A percentile compares a stretch with the other conserved stretches of the same genome.
Evolutionary conservation across 2,797 vertebrate genomes (phyloP).

Genomic region (Danio aesculapii): DNA sequence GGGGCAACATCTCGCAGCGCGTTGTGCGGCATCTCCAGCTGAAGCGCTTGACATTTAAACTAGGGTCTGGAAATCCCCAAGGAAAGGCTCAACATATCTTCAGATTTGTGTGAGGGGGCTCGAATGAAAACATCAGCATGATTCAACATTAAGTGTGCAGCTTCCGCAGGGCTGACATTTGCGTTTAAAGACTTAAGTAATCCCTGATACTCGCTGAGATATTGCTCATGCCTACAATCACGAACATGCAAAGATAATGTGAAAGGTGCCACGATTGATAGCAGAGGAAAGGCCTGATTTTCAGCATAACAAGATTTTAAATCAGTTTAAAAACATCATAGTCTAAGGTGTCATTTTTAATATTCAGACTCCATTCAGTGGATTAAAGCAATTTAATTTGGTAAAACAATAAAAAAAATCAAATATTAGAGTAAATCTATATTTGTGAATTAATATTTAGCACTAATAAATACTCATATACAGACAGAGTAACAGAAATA

Average conservation of each 20-base stretch:
- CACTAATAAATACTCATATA: background rate
- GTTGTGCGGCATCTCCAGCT: conserved; percentile 50
- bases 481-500: too few species aligned
- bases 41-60: conserved; percentile 65
- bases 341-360: too few species aligned
- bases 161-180: conserved; percentile 60
- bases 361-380: too few species aligned
- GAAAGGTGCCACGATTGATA: conserved; percentile 26
- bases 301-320: background rate
- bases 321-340: background rate
- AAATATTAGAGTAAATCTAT: background rate
- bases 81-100: conserved; percentile 51
- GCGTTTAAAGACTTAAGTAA: conserved; percentile 52
- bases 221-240: conserved; percentile 14
- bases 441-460: background rate
- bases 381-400: too few species aligned
- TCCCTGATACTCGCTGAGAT: conserved; percentile 43
- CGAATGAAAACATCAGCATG: conserved; percentile 57
- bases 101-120: conserved; percentile 54
- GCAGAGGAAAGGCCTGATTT: background rate
- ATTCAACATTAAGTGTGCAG: conserved; percentile 59
- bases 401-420: too few species aligned
- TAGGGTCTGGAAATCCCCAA: conserved; percentile 56
- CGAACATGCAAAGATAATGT: conserved; percentile 16
- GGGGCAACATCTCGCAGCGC: conserved; percentile 48